phyloP scores from a whole-genome alignment of 1,140 invertebrate genomes.

The Homalodisca vitripennis region DNA sequence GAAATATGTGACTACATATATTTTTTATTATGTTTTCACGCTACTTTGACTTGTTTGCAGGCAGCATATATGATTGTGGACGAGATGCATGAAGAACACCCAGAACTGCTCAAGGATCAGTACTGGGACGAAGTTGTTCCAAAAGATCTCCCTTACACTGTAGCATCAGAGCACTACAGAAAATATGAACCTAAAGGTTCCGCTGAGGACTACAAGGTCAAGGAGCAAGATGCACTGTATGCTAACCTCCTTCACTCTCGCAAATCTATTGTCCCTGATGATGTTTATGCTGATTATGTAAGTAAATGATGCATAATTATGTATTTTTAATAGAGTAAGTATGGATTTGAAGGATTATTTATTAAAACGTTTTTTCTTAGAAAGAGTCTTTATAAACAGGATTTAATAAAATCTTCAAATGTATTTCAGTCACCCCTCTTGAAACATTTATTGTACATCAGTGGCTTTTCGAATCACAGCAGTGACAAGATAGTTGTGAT shows the following conservation, averaged over 20 bases:
- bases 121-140: slow-evolving; percentile 91
- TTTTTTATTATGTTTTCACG: too few relatives aligned
- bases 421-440: too few relatives aligned
- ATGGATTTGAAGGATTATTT: too few relatives aligned
- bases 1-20: too few relatives aligned
- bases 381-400: too few relatives aligned
- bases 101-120: slow-evolving; percentile 82
- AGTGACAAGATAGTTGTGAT: too few relatives aligned
- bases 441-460: too few relatives aligned
- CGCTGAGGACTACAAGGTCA: slow-evolving; percentile 80
- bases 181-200: slow-evolving; percentile 79
- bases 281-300: slow-evolving; percentile 68
- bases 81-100: slow-evolving; percentile 88
- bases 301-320: too few relatives aligned
- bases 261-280: slow-evolving; percentile 65
- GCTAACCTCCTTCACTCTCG: slow-evolving; percentile 62
- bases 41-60: slow-evolving; percentile 51
- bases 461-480: too few relatives aligned
- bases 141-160: slow-evolving; percentile 80
- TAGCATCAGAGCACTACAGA: slow-evolving; percentile 80
- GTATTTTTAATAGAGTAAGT: too few relatives aligned
- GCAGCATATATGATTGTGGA: slow-evolving; percentile 89
- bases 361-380: too few relatives aligned
- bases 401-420: too few relatives aligned
- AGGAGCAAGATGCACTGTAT: slow-evolving; percentile 77